Base-by-base conservation (phyloP, 2,888 invertebrate species). In the Hyalella azteca region DNA sequence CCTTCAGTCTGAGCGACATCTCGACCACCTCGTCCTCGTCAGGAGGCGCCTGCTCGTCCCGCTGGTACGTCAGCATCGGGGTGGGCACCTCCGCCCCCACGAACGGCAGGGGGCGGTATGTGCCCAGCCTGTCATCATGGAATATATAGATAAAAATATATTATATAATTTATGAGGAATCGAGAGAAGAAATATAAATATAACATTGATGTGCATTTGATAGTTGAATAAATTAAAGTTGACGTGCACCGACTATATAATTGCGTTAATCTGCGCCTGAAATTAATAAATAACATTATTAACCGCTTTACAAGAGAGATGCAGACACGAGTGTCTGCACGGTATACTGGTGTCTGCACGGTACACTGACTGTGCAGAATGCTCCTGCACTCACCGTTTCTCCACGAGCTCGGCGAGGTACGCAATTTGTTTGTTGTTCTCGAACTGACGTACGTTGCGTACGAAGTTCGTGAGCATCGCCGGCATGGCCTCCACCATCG, bases 11-110 rank as follows among this genome's bases (percentile, higher is more conserved):
- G 7, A 75, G 45, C 0, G 45, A 40, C 45, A 45, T 75, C 45
- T 75, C 75, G 5, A 45, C 29, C n/a, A 75, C 36, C 36, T 75
- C 75, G 45, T 75, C 75, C 29, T 75, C 75, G 45, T 75, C 75
- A 73, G 73, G 73, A 45, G 75, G 40, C 7, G 75, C 75, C 19
- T 66, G 66, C 19, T 66, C 66, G 66, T 66, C 66, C 66, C 66
- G 36, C 66, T 66, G 66, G 45, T 75, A 75, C 15, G 75, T 45
- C 39, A 75, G 75, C 75, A 75, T 75, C 4, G 75, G 75, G 41
- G 29, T 75, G 26, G 75, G 75, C 41, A 75, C 75, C 7, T n/a
- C 7, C 11, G 41, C 22, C 22, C 75, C 75, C 22, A 45, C 45
- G 41, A 41, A n/a, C 26, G 45, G 75, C 13, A 45, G 22, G n/a